phyloP scores from a whole-genome alignment of 2,113 vertebrate species.

The Brachionichthys hirsutus region DNA sequence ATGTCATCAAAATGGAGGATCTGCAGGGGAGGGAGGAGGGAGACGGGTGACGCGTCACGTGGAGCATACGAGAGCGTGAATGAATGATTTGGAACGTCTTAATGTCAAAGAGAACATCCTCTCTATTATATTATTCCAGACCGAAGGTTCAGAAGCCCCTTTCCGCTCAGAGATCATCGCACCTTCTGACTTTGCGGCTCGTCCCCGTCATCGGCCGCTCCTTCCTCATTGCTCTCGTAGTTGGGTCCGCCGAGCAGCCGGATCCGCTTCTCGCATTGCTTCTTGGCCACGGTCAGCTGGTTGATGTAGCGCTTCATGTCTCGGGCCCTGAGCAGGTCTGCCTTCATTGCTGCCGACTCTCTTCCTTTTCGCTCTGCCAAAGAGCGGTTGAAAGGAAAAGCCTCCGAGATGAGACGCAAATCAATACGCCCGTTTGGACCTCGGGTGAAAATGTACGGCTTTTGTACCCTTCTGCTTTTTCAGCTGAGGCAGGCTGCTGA shows the following conservation, averaged over 20 bases:
- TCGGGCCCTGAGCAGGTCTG: slow-evolving; percentile 91
- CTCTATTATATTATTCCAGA: too few relatives aligned
- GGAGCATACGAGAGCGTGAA: too few relatives aligned
- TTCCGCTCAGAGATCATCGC: slow-evolving; percentile 1
- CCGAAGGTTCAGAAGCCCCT: neutral
- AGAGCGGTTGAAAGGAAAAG: neutral
- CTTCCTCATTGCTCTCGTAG: slow-evolving; percentile 87
- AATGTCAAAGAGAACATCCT: too few relatives aligned
- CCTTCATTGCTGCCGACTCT: slow-evolving; percentile 96
- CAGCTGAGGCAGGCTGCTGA: slow-evolving; percentile 95
- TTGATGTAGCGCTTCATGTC: slow-evolving; percentile 99
- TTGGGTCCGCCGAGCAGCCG: slow-evolving; percentile 88
- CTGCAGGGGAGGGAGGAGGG: slow-evolving; percentile 65
- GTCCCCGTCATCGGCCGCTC: slow-evolving; percentile 81
- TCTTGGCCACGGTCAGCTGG: slow-evolving; percentile 98
- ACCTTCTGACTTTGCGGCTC: slow-evolving; percentile 91
- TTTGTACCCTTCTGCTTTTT: slow-evolving; percentile 95
- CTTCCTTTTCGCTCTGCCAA: slow-evolving; percentile 86
- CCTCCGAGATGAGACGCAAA: neutral
- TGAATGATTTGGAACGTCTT: too few relatives aligned
- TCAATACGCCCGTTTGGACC: neutral
- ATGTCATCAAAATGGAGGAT: slow-evolving; percentile 98
- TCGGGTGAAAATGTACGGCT: neutral
- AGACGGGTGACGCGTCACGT: neutral
- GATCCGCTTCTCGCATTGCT: slow-evolving; percentile 96